These are phyloP conservation scores for Ochropleura plecta DNA, from an alignment of 2,888 invertebrate genomes.

Conservation along the genomic window DNA sequence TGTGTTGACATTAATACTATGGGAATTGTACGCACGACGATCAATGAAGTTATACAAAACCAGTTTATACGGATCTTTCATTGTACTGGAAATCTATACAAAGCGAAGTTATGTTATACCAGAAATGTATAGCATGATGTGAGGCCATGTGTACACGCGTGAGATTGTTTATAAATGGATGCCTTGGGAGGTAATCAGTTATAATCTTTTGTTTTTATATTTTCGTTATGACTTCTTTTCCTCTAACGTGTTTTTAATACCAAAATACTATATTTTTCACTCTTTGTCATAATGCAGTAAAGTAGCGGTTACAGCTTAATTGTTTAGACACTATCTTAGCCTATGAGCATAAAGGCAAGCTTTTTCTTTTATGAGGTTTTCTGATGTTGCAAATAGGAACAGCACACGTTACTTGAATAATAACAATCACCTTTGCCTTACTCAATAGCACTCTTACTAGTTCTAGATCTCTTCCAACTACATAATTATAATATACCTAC, in stretches of 20 bases:
- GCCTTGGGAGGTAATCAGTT: constrained; percentile 23
- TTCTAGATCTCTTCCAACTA: too few species aligned
- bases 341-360: neutral
- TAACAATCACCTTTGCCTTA: too few species aligned
- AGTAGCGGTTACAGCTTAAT: neutral
- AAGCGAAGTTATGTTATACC: too few species aligned
- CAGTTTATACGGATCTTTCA: too few species aligned
- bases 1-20: constrained; percentile 51
- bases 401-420: neutral
- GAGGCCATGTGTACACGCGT: constrained; percentile 16
- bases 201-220: constrained; percentile 2
- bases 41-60: too few species aligned
- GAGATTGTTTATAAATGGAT: constrained; percentile 48
- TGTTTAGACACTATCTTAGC: neutral
- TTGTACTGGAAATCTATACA: too few species aligned
- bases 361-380: neutral
- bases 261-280: neutral
- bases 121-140: too few species aligned
- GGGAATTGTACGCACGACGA: constrained; percentile 22
- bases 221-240: neutral
- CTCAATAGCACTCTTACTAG: too few species aligned
- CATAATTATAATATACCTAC: too few species aligned
- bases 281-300: neutral
- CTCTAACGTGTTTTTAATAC: neutral
- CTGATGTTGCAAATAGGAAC: neutral